These are phyloP conservation scores for Forficula auricularia DNA, from an alignment of 1,140 invertebrate species.

Conservation along the genomic window DNA sequence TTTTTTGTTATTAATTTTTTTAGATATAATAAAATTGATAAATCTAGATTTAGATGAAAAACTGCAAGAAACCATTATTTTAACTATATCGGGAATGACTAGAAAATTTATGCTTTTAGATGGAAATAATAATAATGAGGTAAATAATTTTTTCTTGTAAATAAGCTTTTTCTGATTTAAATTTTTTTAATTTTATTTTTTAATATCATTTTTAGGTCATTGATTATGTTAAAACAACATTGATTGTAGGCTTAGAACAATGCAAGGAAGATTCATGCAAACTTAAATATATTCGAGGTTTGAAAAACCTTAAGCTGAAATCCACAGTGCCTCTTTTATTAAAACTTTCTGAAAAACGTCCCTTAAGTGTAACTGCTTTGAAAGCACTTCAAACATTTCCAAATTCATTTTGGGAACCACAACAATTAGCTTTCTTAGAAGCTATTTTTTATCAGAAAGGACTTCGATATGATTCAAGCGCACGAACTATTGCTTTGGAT, in stretches of 20 bases:
- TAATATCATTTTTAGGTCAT: constrained; percentile 20
- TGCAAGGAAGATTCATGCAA: constrained; percentile 36
- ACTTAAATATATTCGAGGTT: constrained; percentile 39
- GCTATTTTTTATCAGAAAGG: constrained; percentile 44
- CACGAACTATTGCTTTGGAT: constrained; percentile 50
- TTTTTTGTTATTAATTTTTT: constrained; percentile 5
- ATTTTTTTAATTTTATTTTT: constrained; percentile 8
- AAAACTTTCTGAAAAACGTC: constrained; percentile 29
- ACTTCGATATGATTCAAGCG: constrained; percentile 46
- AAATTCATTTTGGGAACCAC: constrained; percentile 22
- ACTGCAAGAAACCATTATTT: constrained; percentile 19
- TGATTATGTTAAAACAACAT: constrained; percentile 29
- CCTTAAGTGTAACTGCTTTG: constrained; percentile 41
- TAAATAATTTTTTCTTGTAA: constrained; percentile 6
- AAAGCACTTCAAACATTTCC: constrained; percentile 41
- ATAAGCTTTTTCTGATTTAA: constrained; percentile 6
- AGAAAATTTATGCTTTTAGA: constrained; percentile 12
- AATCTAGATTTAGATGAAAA: constrained; percentile 20
- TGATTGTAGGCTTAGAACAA: constrained; percentile 30
- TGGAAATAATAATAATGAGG: constrained; percentile 11
- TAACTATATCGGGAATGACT: constrained; percentile 18
- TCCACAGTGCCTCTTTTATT: constrained; percentile 38
- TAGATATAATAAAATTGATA: constrained; percentile 21
- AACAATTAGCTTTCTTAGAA: constrained; percentile 3
- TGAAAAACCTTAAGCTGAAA: constrained; percentile 44